Conservation (phyloP, 2,888 invertebrate species). For the Smittia sp. region DNA sequence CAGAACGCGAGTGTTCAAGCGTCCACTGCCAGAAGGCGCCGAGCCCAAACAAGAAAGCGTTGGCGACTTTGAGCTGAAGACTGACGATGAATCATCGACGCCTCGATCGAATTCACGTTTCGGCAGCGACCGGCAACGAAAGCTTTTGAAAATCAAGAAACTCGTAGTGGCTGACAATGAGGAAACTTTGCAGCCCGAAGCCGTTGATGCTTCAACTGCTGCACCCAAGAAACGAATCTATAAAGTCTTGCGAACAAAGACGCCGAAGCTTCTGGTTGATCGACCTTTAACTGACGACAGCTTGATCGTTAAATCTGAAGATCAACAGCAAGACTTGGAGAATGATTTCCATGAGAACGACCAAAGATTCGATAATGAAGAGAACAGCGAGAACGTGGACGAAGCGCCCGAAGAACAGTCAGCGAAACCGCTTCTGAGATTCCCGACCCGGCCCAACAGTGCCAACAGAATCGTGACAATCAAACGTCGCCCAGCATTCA, state of each 20-base stretch:
- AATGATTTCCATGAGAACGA: constrained; percentile 29
- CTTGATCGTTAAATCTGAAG: constrained; percentile 27
- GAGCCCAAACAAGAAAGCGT: not conserved
- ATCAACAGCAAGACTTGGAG: constrained; percentile 30
- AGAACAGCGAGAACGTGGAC: constrained; percentile 43
- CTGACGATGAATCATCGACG: constrained; percentile 30
- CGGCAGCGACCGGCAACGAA: not conserved
- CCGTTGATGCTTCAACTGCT: constrained; percentile 9
- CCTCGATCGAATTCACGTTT: constrained; percentile 10
- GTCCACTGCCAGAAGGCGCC: not conserved
- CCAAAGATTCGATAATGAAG: constrained; percentile 31
- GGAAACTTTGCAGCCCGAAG: not conserved
- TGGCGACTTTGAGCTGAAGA: not conserved
- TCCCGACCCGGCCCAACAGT: constrained; percentile 14
- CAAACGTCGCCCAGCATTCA: constrained; percentile 44
- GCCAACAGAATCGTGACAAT: not conserved
- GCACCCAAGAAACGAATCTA: constrained; percentile 19
- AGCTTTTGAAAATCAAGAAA: not conserved
- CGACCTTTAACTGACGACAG: constrained; percentile 16
- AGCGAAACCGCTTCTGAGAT: constrained; percentile 34
- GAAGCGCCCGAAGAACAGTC: constrained; percentile 43
- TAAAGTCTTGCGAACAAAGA: constrained; percentile 34
- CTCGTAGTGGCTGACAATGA: not conserved
- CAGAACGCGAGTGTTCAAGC: constrained; percentile 17
- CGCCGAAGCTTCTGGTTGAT: constrained; percentile 14